A percentile compares a stretch with the other conserved stretches of the same genome.
phyloP scores from a whole-genome alignment of 2,113 vertebrate species.

The Haliaeetus leucogaster region DNA sequence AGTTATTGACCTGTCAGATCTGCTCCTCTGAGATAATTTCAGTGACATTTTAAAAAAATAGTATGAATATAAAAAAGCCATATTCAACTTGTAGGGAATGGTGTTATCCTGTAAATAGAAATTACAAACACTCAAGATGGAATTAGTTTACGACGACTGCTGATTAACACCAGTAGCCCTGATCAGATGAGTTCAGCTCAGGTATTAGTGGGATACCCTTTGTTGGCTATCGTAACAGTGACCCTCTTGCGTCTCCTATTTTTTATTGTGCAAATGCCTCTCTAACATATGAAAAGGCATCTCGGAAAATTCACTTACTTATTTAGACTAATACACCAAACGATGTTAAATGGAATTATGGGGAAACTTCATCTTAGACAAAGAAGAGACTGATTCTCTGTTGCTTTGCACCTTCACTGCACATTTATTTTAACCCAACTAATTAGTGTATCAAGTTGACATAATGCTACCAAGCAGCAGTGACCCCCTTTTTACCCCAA shows the following conservation, averaged over 20 bases:
- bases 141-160: slow-evolving; percentile 31
- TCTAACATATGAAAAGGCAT: not conserved
- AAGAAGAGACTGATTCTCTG: not conserved
- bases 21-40: slow-evolving; percentile 78
- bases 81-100: slow-evolving; percentile 67
- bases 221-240: not conserved
- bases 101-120: slow-evolving; percentile 66
- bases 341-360: not conserved
- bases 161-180: slow-evolving; percentile 47
- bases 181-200: slow-evolving; percentile 28
- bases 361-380: not conserved
- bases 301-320: not conserved
- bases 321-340: not conserved
- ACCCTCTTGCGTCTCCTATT: not conserved
- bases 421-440: not conserved
- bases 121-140: slow-evolving; percentile 41
- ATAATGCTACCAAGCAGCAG: not conserved
- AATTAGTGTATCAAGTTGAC: not conserved
- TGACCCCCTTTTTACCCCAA: not conserved
- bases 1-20: slow-evolving; percentile 78
- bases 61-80: slow-evolving; percentile 65
- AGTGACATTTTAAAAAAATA: slow-evolving; percentile 70
- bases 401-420: not conserved
- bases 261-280: slow-evolving; percentile 30
- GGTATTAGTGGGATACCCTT: not conserved